A percentile compares a stretch with the other conserved stretches of the same genome.
Evolutionary conservation across 2,888 invertebrate genomes (phyloP).

Genomic region (Epirrhoe alternata): DNA sequence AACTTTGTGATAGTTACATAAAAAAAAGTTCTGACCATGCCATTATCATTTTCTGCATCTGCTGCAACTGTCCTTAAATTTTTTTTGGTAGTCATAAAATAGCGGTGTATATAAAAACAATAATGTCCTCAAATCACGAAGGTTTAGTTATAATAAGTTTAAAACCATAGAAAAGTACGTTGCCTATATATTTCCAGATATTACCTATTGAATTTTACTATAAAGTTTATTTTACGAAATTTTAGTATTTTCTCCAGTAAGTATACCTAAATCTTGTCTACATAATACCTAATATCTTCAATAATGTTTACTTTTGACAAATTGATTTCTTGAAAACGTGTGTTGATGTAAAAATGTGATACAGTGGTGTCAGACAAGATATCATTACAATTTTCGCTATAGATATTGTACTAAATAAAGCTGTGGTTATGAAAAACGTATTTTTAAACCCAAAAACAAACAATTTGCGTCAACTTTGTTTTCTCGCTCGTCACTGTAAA

Average conservation of each 20-base stretch:
- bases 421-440: slow-evolving; percentile 54
- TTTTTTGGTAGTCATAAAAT: too few species aligned
- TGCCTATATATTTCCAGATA: too few species aligned
- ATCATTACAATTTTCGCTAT: slow-evolving; percentile 38
- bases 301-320: not conserved
- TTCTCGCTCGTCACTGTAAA: slow-evolving; percentile 13
- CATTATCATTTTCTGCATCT: too few species aligned
- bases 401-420: slow-evolving; percentile 57
- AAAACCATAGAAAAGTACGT: too few species aligned
- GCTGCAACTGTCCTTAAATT: too few species aligned
- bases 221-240: not conserved
- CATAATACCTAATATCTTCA: not conserved
- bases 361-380: slow-evolving; percentile 35
- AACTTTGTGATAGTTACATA: too few species aligned
- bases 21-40: too few species aligned
- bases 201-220: too few species aligned
- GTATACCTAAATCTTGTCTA: not conserved
- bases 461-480: slow-evolving; percentile 24
- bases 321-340: not conserved
- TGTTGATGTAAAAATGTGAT: slow-evolving; percentile 30
- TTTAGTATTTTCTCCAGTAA: not conserved
- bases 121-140: too few species aligned
- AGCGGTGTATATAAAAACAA: too few species aligned
- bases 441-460: slow-evolving; percentile 31
- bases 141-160: too few species aligned